Conservation (phyloP, 2,888 invertebrate species). For the Synergus umbraculus region DNA sequence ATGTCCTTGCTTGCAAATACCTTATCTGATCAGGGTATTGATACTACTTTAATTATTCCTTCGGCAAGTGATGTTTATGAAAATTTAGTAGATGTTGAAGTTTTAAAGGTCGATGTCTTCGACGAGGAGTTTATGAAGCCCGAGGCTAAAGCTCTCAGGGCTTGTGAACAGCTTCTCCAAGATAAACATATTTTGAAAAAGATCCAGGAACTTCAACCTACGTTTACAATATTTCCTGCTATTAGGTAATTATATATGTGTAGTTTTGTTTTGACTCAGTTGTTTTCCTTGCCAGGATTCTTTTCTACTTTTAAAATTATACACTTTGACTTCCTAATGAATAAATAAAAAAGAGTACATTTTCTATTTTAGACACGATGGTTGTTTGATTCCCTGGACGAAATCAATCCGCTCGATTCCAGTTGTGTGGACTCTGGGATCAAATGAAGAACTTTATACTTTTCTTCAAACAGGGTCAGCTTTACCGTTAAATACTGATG, state of each 20-base stretch:
- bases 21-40: slow-evolving; percentile 70
- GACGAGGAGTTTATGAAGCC: slow-evolving; percentile 49
- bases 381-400: slow-evolving; percentile 72
- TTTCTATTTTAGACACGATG: slow-evolving; percentile 69
- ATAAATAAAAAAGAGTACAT: neutral
- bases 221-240: slow-evolving; percentile 71
- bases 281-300: neutral
- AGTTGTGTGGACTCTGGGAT: slow-evolving; percentile 69
- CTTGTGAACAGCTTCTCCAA: slow-evolving; percentile 66
- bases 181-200: slow-evolving; percentile 62
- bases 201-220: slow-evolving; percentile 68
- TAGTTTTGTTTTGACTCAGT: slow-evolving; percentile 18
- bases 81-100: slow-evolving; percentile 68
- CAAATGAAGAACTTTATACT: slow-evolving; percentile 69
- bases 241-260: slow-evolving; percentile 64
- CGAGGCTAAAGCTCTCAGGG: slow-evolving; percentile 61
- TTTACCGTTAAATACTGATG: slow-evolving; percentile 65
- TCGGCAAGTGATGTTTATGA: slow-evolving; percentile 65
- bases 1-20: slow-evolving; percentile 72
- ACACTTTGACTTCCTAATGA: neutral
- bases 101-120: slow-evolving; percentile 59
- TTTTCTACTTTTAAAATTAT: no score
- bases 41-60: slow-evolving; percentile 68
- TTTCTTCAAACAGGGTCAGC: slow-evolving; percentile 70
- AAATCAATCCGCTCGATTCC: slow-evolving; percentile 69